Evolutionary conservation across 2,113 vertebrate genomes (phyloP), one percentile per base, ranked within the genome.

Genomic region (Psettodes erumei): DNA sequence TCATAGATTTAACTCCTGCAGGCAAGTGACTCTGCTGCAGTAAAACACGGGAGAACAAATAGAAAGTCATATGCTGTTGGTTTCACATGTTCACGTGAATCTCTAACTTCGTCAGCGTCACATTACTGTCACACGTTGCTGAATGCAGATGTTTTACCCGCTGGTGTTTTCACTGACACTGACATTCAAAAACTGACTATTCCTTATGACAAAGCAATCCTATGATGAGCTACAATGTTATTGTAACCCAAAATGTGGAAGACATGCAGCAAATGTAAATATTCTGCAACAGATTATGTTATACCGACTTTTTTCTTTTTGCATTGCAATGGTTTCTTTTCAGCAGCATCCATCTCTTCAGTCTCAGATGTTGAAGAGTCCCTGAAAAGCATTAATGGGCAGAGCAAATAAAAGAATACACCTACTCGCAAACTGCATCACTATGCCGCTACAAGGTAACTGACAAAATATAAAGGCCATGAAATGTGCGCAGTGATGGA

Each of bases 381-480:
- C 50, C 13, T 74, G 50, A 74, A 28, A 15, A n/a, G 60, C 48
- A 73, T 27, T 9, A n/a, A 19, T 21, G 56, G 28, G 18, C 37
- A 37, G 40, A 37, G 60, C 8, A 55, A 33, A 43, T 18, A 33
- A 8, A 40, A 54, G 48, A 45, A 27, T 3, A 63, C 13, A n/a
- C n/a, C n/a, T 35, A 42, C 12, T 21, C 21, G 7, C 12, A 35
- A 1, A n/a, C 71, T 45, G 11, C 21, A 45, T 35, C 21, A 25
- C n/a, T 15, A 55, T 54, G 59, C 43, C 28, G 38, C 30, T 48
- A 8, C 21, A 66, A 35, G 21, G 8, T 28, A 19, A 23, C 18
- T 21, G 18, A 18, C 47, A 27, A 38, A 28, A 56, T 6, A 16
- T 8, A 56, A 25, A 16, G 13, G 16, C 6, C 27, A 56, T 55